Base-by-base conservation (phyloP, 2,113 vertebrate species). In the Plotosus lineatus region DNA sequence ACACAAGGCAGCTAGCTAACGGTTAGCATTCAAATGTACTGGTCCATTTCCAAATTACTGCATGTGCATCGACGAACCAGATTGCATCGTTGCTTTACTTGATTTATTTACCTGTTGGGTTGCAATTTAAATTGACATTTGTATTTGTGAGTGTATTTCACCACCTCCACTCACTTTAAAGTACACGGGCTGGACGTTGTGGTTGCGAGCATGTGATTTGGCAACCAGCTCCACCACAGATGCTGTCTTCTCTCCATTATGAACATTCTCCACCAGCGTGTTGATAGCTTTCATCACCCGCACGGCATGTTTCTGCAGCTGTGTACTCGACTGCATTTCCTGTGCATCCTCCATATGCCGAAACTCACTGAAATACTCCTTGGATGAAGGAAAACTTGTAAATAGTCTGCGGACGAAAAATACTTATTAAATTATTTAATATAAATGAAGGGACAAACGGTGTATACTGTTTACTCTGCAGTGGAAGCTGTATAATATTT, bases 311-410 rank as follows among this genome's bases (percentile, higher is more conserved):
- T 96, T 96, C 81, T 94, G 94, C 68, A 99, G 93, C 89, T 92
- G 91, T 65, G 44, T 2, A 4, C 87, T 94, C 69, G 90, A 53
- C 84, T 89, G 85, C 91, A 94, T 87, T 83, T 93, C 90, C 84
- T 91, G 87, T 0, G 76, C 65, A n/a, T 91, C 90, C 81, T 92
- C 85, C 2, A 93, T 86, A 79, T 93, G 71, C 77, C 89, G 94
- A 91, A 99, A 99, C 88, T 98, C 94, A 87, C 93, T 96, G 93
- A 99, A 99, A 90, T 94, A 97, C 89, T 96, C 94, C 94, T 97
- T 98, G 89, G 96, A 94, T 0, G 92, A 93, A 0, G 97, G 97
- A 87, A 95, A 96, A 89, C 95, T 97, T 83, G 95, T 93, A 66
- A 99, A 99, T 88, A 99, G 94, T 92, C 97, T 99, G 89, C 60